These are phyloP conservation scores for Lutraria lutraria DNA, from an alignment of 2,888 invertebrate genomes.

Conservation along the genomic window DNA sequence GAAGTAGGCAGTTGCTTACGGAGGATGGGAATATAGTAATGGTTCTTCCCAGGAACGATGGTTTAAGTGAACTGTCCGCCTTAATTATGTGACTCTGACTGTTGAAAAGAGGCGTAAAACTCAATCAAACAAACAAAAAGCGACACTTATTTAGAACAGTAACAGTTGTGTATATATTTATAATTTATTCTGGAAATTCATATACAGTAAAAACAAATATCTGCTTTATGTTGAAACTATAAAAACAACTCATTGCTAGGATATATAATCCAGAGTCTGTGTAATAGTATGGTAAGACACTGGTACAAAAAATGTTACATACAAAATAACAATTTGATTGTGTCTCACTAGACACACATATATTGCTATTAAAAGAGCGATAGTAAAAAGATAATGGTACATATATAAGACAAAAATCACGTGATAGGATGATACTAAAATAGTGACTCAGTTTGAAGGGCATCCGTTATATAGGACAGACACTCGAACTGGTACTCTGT, in stretches of 20 bases:
- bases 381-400: background rate
- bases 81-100: too few species aligned
- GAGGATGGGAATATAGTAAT: too few species aligned
- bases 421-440: background rate
- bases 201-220: conserved; percentile 13
- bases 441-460: background rate
- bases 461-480: too few species aligned
- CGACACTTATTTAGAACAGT: too few species aligned
- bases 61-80: too few species aligned
- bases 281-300: background rate
- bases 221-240: background rate
- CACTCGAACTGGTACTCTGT: too few species aligned
- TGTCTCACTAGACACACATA: background rate
- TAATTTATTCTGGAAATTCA: conserved; percentile 19
- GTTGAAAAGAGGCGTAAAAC: too few species aligned
- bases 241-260: conserved; percentile 3
- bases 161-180: background rate
- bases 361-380: background rate
- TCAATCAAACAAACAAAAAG: too few species aligned
- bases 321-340: background rate
- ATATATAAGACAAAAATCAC: background rate
- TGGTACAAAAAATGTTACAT: background rate
- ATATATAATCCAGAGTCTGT: background rate
- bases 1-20: too few species aligned
- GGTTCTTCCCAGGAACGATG: too few species aligned